Conservation (phyloP, 1,140 invertebrate genomes). For the Aradophagus sp. region DNA sequence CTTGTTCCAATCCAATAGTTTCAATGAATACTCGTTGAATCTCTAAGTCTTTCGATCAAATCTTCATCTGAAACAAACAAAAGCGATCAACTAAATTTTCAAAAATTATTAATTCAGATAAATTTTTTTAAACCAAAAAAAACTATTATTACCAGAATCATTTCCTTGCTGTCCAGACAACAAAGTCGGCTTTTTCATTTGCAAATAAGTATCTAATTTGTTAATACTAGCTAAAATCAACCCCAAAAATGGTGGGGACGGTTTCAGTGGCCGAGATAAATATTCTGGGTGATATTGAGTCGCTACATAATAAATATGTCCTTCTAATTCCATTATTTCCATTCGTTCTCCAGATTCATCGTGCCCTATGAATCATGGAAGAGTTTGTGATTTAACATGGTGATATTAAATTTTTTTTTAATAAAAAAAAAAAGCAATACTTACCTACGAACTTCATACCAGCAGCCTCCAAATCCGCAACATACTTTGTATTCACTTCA, state of each 20-base stretch:
- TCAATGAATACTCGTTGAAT: not conserved
- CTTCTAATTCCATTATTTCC: constrained; percentile 87
- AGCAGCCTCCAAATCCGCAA: constrained; percentile 83
- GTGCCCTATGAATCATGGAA: constrained; percentile 68
- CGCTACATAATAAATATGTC: constrained; percentile 94
- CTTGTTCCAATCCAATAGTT: not conserved
- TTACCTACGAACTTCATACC: constrained; percentile 94
- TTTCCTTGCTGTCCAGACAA: constrained; percentile 1
- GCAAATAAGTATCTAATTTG: constrained; percentile 82
- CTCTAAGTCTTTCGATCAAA: not conserved
- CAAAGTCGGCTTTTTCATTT: constrained; percentile 80
- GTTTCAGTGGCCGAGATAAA: constrained; percentile 92
- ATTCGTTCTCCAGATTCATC: constrained; percentile 84
- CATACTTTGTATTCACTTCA: constrained; percentile 94
- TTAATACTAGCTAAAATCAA: constrained; percentile 90
- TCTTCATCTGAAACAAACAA: constrained; percentile 3
- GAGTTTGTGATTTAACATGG: not conserved
- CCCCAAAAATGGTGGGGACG: constrained; percentile 96
- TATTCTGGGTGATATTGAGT: constrained; percentile 99
- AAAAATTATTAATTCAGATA: too few relatives aligned
- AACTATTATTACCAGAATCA: not conserved
- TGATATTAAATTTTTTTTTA: constrained; percentile 1
- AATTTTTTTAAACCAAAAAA: too few relatives aligned
- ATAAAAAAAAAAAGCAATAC: constrained; percentile 40
- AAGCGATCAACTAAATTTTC: too few relatives aligned